These are phyloP conservation scores for Fabriciana adippe DNA, from an alignment of 2,888 invertebrate genomes.

Conservation along the genomic window DNA sequence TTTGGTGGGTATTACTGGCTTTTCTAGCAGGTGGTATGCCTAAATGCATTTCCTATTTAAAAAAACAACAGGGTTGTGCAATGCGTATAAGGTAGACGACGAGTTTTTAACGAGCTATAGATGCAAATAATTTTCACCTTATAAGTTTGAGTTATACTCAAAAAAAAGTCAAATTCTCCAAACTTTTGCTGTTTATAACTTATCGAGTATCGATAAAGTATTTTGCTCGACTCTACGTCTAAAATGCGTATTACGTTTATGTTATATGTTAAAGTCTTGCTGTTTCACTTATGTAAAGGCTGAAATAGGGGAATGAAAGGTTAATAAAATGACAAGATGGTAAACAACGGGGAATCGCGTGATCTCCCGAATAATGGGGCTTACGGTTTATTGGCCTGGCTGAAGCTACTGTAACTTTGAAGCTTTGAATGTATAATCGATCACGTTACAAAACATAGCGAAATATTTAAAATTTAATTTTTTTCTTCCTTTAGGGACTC, in stretches of 20 bases:
- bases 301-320: constrained; percentile 21
- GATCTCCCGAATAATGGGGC: constrained; percentile 64
- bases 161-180: too few relatives aligned
- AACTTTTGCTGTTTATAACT: too few relatives aligned
- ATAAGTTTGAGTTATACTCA: not conserved
- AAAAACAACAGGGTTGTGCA: too few relatives aligned
- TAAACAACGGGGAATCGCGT: constrained; percentile 63
- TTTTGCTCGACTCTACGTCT: not conserved
- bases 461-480: not conserved
- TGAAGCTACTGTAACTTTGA: constrained; percentile 56
- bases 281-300: constrained; percentile 14
- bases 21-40: too few relatives aligned
- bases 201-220: too few relatives aligned
- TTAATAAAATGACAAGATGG: constrained; percentile 33
- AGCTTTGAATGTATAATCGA: constrained; percentile 36
- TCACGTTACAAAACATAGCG: constrained; percentile 33
- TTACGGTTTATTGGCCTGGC: constrained; percentile 61
- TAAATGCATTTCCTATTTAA: too few relatives aligned
- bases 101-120: too few relatives aligned
- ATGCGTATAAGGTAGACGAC: too few relatives aligned
- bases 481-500: too few relatives aligned
- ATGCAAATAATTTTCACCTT: not conserved
- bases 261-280: not conserved
- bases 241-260: constrained; percentile 7
- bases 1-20: too few relatives aligned